Base-by-base conservation (phyloP, 2,797 vertebrate genomes). In the Leucoraja ocellata region DNA sequence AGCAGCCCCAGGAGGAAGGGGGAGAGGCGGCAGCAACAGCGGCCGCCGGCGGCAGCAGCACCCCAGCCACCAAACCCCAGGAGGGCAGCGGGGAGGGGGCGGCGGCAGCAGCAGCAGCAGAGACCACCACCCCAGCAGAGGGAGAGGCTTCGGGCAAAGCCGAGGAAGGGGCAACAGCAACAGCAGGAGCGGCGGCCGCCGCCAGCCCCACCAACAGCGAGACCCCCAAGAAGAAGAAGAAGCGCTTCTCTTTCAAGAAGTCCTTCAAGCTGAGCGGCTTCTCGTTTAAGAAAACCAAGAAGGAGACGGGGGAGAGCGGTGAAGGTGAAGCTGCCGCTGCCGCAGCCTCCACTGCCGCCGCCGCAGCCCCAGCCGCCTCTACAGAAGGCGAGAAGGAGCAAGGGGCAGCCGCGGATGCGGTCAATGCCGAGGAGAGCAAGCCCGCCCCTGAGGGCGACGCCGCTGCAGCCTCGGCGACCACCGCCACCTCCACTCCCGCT, bases 161-260 rank as follows among this genome's bases (percentile, higher is more conserved):
- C 0, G 98, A 98, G 94, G 98, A 98, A 4, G 97, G 95, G 46
- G 46, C 46, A 4, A 46, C 46, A 46, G 46, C 46, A 46, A 46
- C 46, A 46, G 46, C 46, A 0, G 96, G 97, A 25, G 95, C 97
- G 2, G 94, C 96, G 28, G 95, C 96, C 11, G 95, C 97, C 68
- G 98, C 98, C 88, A 96, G 86, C 90, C 90, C 90, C 23, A 13
- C 97, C 94, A 98, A 97, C 95, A 97, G 94, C 36, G 98, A 99
- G 94, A 99, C 98, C 79, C 98, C 98, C 71, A 98, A 99, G 97
- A 99, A 99, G 96, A 99, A 99, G 96, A 99, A 99, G 96, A 99
- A 98, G 96, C 97, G 97, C 93, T 99, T 99, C 96, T 99, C 98
- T 94, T 98, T 99, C 96, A 99, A 99, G 95, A 99, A 99, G 95